phyloP scores from a whole-genome alignment of 1,140 invertebrate genomes.

The Ruditapes philippinarum region DNA sequence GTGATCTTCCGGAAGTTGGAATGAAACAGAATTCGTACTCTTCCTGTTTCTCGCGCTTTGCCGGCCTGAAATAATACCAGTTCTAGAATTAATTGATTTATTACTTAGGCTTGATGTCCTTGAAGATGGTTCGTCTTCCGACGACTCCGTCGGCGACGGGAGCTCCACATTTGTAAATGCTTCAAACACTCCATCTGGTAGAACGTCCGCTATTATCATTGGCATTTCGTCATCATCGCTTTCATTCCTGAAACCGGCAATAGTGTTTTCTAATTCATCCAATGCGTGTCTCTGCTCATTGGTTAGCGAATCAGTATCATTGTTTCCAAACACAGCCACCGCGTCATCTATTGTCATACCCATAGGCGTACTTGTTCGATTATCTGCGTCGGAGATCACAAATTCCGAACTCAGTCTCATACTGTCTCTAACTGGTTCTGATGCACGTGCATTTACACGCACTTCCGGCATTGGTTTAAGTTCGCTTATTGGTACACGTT shows the following conservation, averaged over 20 bases:
- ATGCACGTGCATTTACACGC: not conserved
- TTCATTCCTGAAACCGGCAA: not conserved
- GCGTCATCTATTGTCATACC: not conserved
- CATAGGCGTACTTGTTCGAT: not conserved
- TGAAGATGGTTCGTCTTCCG: constrained; percentile 20
- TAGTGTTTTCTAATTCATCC: constrained; percentile 30
- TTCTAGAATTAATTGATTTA: constrained; percentile 38
- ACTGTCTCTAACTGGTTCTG: not conserved
- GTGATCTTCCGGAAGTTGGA: constrained; percentile 52
- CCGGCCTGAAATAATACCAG: constrained; percentile 47
- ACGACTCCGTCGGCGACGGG: not conserved
- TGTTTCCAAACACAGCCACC: not conserved
- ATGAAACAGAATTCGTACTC: constrained; percentile 48
- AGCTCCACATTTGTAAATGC: not conserved
- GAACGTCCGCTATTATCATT: constrained; percentile 40
- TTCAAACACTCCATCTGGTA: constrained; percentile 43
- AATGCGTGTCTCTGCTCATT: constrained; percentile 39
- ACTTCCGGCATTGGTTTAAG: not conserved
- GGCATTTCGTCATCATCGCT: not conserved
- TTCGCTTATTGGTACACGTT: not conserved
- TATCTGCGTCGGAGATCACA: not conserved
- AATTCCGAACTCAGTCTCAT: not conserved
- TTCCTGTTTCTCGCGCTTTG: not conserved
- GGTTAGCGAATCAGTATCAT: not conserved
- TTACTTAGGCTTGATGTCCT: constrained; percentile 19